phyloP scores from a whole-genome alignment of 2,113 vertebrate species.

The Sigmodon hispidus region DNA sequence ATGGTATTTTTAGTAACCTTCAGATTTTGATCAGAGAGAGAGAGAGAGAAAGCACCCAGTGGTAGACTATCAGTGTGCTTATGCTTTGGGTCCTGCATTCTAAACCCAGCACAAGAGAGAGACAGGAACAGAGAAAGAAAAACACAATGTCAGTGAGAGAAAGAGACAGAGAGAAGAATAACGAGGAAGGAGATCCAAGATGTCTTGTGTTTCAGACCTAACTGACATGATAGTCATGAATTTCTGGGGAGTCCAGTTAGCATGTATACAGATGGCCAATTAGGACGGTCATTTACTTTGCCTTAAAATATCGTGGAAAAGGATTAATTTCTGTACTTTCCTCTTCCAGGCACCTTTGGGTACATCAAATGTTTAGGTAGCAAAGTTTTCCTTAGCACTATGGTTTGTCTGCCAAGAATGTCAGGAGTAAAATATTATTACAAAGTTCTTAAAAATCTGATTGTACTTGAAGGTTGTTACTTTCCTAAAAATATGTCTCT shows the following conservation, averaged over 20 bases:
- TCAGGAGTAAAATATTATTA: neutral
- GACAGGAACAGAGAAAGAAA: accelerated
- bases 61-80: neutral
- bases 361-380: slow-evolving; percentile 25
- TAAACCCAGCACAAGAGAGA: neutral
- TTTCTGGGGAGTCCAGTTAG: neutral
- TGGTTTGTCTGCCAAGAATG: slow-evolving; percentile 7
- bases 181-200: neutral
- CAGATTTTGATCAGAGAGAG: neutral
- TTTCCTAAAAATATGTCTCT: slow-evolving; percentile 40
- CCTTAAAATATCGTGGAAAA: slow-evolving; percentile 42
- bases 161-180: no score
- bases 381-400: slow-evolving; percentile 4
- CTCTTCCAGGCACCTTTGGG: neutral
- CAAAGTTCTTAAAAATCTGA: slow-evolving; percentile 42
- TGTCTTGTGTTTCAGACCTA: slow-evolving; percentile 9
- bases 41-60: neutral
- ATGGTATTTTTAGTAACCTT: neutral
- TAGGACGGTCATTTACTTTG: slow-evolving; percentile 45
- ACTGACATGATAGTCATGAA: neutral
- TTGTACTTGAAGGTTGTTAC: neutral
- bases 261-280: slow-evolving; percentile 9
- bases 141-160: no score
- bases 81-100: neutral
- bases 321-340: neutral